Percentiles rank a stretch among this genome's conserved stretches.
phyloP scores from a whole-genome alignment of 2,888 invertebrate species.

The Polyommatus icarus region DNA sequence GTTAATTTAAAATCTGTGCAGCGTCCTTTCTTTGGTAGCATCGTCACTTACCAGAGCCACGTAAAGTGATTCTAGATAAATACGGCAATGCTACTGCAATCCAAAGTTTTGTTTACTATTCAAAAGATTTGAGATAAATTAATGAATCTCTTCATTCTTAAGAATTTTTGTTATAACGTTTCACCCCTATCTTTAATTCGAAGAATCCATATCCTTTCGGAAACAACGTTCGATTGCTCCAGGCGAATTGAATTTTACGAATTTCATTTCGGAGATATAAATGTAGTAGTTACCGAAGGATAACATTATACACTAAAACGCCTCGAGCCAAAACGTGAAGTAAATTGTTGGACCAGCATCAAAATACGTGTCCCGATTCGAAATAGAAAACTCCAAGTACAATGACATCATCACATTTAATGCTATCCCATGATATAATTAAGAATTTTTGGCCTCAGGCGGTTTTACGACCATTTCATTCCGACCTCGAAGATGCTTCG shows the following conservation, averaged over 20 bases:
- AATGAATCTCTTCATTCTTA: background rate
- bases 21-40: too few relatives aligned
- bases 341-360: constrained; percentile 15
- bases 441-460: constrained; percentile 22
- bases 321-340: constrained; percentile 14
- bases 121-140: background rate
- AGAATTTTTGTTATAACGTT: background rate
- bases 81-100: too few relatives aligned
- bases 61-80: too few relatives aligned
- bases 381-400: constrained; percentile 47
- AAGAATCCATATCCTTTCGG: background rate
- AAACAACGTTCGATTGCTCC: background rate
- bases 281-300: background rate
- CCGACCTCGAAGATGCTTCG: background rate
- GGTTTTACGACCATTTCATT: background rate
- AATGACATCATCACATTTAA: constrained; percentile 30
- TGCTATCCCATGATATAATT: constrained; percentile 18
- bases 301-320: background rate
- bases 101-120: background rate
- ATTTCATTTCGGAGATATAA: background rate
- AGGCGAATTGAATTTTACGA: background rate
- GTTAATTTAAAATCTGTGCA: too few relatives aligned
- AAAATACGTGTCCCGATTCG: constrained; percentile 10
- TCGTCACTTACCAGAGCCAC: too few relatives aligned
- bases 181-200: background rate